Evolutionary conservation across 1,140 invertebrate genomes (phyloP), one percentile per base, ranked within the genome.

Genomic region (Diorhabda elongata): DNA sequence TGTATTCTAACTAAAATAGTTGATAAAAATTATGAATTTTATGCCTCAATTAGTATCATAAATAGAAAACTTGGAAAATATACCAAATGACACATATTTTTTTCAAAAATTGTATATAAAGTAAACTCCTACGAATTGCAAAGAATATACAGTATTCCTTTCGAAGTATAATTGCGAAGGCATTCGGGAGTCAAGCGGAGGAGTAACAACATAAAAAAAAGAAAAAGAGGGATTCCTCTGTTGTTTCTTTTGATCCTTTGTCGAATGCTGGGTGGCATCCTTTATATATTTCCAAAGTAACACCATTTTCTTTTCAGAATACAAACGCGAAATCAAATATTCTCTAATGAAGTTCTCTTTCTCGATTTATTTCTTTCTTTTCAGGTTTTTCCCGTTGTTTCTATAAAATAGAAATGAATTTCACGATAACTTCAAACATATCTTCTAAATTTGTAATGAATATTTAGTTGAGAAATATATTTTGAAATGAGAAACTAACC

Each of bases 231-330:
- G 6, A 52, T 52, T 52, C n/a, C 6, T n/a, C 47, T 8, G n/a
- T 52, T 52, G 47, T 52, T 52, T n/a, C 47, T 52, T 52, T 52
- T 52, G 47, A 52, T 52, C 47, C 4, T 52, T 52, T 52, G 47
- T 52, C 47, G 47, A 52, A 52, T 52, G 6, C 47, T 52, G 47
- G 47, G 47, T 52, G 47, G 47, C 47, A 52, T 52, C 47, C 47
- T 52, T 52, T 52, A 52, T 52, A n/a, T 52, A 8, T 52, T 6
- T 52, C 6, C 47, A 52, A 52, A 52, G 47, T 52, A n/a, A 52
- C 47, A 52, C 47, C 47, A n/a, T 52, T 26, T 52, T n/a, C 47
- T 52, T 52, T 52, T 52, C n/a, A n/a, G 47, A 52, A 52, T 52
- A 52, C 47, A 52, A 52, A 52, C 47, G 47, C 6, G n/a, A 52